Base-by-base conservation (phyloP, 2,888 invertebrate species). In the Athrips mouffetella region DNA sequence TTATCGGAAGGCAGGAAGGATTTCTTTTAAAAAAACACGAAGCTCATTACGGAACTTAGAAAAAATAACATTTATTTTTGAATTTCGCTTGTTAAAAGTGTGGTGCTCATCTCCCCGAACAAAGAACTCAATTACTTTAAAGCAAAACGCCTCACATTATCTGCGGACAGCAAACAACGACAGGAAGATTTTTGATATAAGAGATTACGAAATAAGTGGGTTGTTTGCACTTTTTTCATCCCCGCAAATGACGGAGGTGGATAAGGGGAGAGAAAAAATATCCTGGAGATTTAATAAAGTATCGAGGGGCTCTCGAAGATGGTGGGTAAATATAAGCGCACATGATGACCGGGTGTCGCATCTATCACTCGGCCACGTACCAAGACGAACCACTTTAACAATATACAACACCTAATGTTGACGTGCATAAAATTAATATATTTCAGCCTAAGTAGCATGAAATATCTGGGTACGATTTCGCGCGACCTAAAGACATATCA, bases 201-300 rank as follows among this genome's bases (percentile, higher is more conserved):
- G 21, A 46, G 49, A 49, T 49, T 46, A 46, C 46, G 46, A 35
- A 39, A 33, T 46, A 49, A 49, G 46, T 46, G 45, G 46, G 33
- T 41, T 49, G 50, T 50, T 50, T 47, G 42, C 50, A 50, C 46
- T 50, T 25, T 23, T 46, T 15, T 35, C 42, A 35, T 37, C 50
- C 21, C 48, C 42, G n/a, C 42, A 41, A 48, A 48, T 47, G 31
- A 13, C 42, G 40, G 30, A 39, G 40, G 25, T 45, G 45, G 48
- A 31, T 35, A 37, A 41, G 39, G 29, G 46, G 48, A 29, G 20
- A 23, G 42, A 20, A 46, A 33, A 45, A 33, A 50, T 42, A 50
- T 42, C 47, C 39, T 42, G 25, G 11, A 50, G 50, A 50, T 50
- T 50, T 47, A 50, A 50, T 50, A 47, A 50, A 47, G 50, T 42